Evolutionary conservation across 2,888 invertebrate genomes (phyloP), one percentile per base, ranked within the genome.

Genomic region (Invenusta paracnida): DNA sequence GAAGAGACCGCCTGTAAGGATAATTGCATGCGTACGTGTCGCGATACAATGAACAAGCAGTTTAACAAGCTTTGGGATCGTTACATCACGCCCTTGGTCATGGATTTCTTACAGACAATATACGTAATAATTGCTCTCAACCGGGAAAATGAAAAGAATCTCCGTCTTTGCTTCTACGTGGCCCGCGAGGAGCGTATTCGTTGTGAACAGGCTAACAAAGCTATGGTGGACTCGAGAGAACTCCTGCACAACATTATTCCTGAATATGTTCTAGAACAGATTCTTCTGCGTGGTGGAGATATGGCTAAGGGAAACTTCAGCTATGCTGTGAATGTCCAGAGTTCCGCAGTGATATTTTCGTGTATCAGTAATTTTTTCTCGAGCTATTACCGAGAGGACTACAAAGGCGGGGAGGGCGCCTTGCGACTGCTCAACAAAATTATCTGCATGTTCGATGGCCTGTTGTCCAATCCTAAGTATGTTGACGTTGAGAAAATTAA

Each of bases 341-440:
- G 95, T 89, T 95, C 95, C 0, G 97, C 95, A 0, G 96, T 98
- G 23, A 95, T 98, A 89, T 98, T 98, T 90, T 98, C 97, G 2
- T 96, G 95, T 89, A 96, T 98, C 88, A 95, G 96, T 0, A 98
- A 98, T 91, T 98, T 97, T 91, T 96, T 96, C 90, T 97, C 98
- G 95, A 98, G 28, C 25, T 85, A 82, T 84, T 85, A 85, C 28
- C 30, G 83, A n/a, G 85, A 85, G 31, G 83, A 85, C 66, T 85
- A 85, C 29, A 84, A 85, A 48, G 67, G 85, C 25, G 85, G 85
- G 96, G 97, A 87, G 96, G 95, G 0, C 98, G 98, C 91, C 97
- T 98, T 90, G 98, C 98, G 90, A 97, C 97, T 90, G 92, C 98
- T 83, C 92, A 95, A 87, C 93, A 94, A 81, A 93, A 94, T 1